Evolutionary conservation across 2,113 vertebrate genomes (phyloP).

Genomic region (Cyprinodon brontotheroides): DNA sequence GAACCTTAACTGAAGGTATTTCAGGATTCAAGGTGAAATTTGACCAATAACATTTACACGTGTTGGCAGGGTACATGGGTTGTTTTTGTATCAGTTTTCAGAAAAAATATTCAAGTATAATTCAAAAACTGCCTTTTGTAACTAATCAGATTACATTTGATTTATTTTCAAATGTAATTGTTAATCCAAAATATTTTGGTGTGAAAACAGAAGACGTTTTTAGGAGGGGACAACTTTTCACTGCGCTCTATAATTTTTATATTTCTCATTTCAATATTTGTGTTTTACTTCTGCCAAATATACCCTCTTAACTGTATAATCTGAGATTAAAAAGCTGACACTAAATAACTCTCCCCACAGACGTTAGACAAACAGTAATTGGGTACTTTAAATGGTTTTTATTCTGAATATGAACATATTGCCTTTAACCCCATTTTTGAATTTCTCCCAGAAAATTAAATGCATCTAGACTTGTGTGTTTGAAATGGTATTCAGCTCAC

Average conservation of each 20-base stretch:
- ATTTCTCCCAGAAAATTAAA: slow-evolving; percentile 73
- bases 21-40: too few relatives aligned
- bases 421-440: slow-evolving; percentile 61
- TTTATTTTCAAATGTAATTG: too few relatives aligned
- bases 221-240: too few relatives aligned
- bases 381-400: slow-evolving; percentile 40
- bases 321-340: background rate
- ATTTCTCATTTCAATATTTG: background rate
- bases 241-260: background rate
- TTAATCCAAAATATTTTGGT: too few relatives aligned
- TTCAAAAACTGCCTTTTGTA: too few relatives aligned
- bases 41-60: too few relatives aligned
- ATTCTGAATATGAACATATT: slow-evolving; percentile 46
- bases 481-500: slow-evolving; percentile 88
- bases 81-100: too few relatives aligned
- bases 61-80: too few relatives aligned
- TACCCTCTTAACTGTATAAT: background rate
- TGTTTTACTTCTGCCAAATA: background rate
- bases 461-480: slow-evolving; percentile 78
- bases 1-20: too few relatives aligned
- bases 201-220: too few relatives aligned
- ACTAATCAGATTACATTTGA: too few relatives aligned
- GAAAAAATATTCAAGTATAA: too few relatives aligned
- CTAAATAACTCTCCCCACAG: background rate
- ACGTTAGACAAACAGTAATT: slow-evolving; percentile 40